Conservation (phyloP, 2,113 vertebrate species). For the Chiloscyllium plagiosum region DNA sequence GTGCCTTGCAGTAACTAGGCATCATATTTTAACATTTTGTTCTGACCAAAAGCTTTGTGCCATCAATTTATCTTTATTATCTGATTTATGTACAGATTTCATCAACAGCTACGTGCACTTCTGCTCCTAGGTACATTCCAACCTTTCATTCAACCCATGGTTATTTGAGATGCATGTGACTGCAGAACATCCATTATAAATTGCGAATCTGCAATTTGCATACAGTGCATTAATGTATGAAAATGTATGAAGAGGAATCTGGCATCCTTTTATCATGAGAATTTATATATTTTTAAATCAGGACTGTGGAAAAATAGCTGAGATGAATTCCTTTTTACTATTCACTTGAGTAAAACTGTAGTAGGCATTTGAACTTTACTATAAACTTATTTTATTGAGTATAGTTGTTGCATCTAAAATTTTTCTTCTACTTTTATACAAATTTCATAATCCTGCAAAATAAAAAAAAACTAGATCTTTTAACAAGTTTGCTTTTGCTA, state of each 20-base stretch:
- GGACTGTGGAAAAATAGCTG: background rate
- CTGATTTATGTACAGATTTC: conserved; percentile 16
- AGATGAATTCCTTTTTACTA: background rate
- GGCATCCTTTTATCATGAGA: background rate
- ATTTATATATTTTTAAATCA: background rate
- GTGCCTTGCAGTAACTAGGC: conserved; percentile 21
- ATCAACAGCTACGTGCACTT: conserved; percentile 27
- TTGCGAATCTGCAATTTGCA: background rate
- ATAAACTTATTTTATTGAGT: background rate
- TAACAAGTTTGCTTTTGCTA: no score
- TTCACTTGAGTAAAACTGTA: background rate
- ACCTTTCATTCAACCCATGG: conserved; percentile 27
- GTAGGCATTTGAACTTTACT: background rate
- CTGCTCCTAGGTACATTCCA: background rate
- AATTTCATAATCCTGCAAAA: background rate
- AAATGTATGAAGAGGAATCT: background rate
- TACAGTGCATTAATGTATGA: background rate
- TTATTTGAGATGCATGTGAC: conserved; percentile 22
- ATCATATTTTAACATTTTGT: background rate
- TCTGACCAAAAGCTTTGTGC: conserved; percentile 26
- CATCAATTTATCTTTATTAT: background rate
- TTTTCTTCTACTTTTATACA: background rate
- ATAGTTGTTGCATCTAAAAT: background rate
- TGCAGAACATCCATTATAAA: background rate
- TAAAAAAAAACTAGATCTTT: background rate